phyloP scores from a whole-genome alignment of 2,888 invertebrate species.

The Penaeus monodon region DNA sequence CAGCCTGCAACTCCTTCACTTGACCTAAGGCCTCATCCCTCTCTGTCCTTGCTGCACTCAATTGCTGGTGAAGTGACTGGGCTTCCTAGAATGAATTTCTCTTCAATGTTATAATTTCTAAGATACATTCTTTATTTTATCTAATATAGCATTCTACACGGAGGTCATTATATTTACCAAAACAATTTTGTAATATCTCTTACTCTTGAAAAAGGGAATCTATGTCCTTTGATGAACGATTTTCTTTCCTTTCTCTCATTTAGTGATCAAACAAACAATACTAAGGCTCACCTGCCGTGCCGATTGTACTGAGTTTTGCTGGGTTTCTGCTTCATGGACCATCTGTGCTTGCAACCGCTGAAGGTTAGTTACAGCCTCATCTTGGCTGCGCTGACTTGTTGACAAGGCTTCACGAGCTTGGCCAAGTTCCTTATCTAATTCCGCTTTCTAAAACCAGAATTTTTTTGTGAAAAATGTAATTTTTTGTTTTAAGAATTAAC shows the following conservation, averaged over 20 bases:
- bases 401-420: slow-evolving; percentile 31
- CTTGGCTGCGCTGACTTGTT: slow-evolving; percentile 23
- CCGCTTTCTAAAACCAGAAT: slow-evolving; percentile 55
- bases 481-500: no score
- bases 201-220: neutral
- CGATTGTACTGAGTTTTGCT: slow-evolving; percentile 7
- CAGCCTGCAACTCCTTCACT: slow-evolving; percentile 21
- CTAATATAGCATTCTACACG: no score
- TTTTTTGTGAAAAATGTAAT: no score
- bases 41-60: slow-evolving; percentile 22
- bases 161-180: neutral
- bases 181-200: neutral
- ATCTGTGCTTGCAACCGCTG: slow-evolving; percentile 26
- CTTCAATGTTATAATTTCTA: neutral
- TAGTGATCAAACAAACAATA: slow-evolving; percentile 21
- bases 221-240: neutral
- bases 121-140: no score
- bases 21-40: slow-evolving; percentile 21
- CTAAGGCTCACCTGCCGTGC: slow-evolving; percentile 37
- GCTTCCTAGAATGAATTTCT: slow-evolving; percentile 24
- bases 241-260: neutral
- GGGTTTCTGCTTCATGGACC: slow-evolving; percentile 29
- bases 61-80: slow-evolving; percentile 9
- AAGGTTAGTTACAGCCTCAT: slow-evolving; percentile 13
- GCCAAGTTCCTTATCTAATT: slow-evolving; percentile 48